Conservation (phyloP, 64 coral and sea anemone species). For the Montipora capricornis region DNA sequence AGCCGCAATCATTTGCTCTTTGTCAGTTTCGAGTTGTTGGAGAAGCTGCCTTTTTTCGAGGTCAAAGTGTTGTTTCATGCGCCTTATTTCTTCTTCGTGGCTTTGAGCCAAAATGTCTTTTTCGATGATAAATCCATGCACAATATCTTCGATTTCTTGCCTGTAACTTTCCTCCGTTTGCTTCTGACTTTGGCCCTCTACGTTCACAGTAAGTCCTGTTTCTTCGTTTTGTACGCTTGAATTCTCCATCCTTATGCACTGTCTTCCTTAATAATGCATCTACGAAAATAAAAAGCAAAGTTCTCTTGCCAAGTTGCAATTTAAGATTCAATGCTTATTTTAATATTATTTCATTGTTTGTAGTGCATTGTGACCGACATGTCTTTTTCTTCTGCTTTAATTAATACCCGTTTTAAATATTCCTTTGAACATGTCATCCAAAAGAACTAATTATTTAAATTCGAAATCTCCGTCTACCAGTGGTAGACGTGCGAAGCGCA, state of each 20-base stretch:
- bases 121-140: constrained; percentile 88
- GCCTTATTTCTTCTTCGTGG: constrained; percentile 81
- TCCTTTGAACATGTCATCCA: too few relatives aligned
- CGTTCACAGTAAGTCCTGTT: constrained; percentile 3
- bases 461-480: too few relatives aligned
- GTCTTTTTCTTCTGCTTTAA: too few relatives aligned
- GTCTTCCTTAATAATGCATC: not conserved
- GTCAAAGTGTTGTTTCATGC: constrained; percentile 85
- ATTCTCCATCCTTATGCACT: not conserved
- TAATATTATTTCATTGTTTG: not conserved
- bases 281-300: not conserved
- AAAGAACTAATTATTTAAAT: not conserved
- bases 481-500: too few relatives aligned
- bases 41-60: constrained; percentile 74
- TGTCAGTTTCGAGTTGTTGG: constrained; percentile 76
- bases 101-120: constrained; percentile 87
- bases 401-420: not conserved
- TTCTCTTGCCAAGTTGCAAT: not conserved
- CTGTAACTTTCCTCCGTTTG: constrained; percentile 61
- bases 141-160: constrained; percentile 92
- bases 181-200: constrained; percentile 35
- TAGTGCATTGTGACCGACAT: not conserved
- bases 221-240: constrained; percentile 17
- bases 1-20: constrained; percentile 71
- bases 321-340: not conserved